A percentile compares a stretch with the other conserved stretches of the same genome.
These are phyloP conservation scores for Meda fulgida DNA, from an alignment of 2,797 vertebrate species.

Conservation along the genomic window DNA sequence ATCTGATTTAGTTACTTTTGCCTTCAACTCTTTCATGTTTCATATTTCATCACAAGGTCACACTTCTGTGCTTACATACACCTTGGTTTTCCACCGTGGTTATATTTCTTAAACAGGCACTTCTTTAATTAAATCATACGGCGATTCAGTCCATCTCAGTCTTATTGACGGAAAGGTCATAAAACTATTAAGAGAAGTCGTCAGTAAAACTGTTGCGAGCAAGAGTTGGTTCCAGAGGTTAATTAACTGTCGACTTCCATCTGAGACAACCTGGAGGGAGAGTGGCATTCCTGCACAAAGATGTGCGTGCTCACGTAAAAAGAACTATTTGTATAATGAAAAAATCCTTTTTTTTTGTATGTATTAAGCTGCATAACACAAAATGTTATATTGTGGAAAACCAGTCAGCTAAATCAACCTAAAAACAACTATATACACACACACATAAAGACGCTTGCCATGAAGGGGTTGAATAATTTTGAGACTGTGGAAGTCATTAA, in stretches of 20 bases:
- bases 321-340: constrained; percentile 48
- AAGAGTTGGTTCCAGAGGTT: constrained; percentile 80
- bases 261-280: constrained; percentile 70
- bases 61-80: constrained; percentile 61
- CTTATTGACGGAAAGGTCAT: constrained; percentile 83
- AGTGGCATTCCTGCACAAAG: constrained; percentile 62
- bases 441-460: too few species aligned
- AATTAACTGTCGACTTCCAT: constrained; percentile 81
- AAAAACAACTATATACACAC: not conserved
- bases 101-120: constrained; percentile 75
- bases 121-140: constrained; percentile 84
- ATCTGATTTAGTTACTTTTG: constrained; percentile 71
- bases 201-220: constrained; percentile 78
- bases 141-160: constrained; percentile 79
- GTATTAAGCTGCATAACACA: not conserved
- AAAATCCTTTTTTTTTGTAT: constrained; percentile 19
- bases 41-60: constrained; percentile 74
- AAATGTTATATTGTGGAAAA: not conserved
- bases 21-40: constrained; percentile 66
- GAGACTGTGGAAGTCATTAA: too few species aligned
- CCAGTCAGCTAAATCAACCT: not conserved
- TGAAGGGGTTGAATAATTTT: too few species aligned
- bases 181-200: constrained; percentile 82
- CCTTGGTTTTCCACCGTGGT: constrained; percentile 65
- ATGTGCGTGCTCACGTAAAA: constrained; percentile 57